Conservation (phyloP, 2,888 invertebrate species). For the Notocelia uddmanniana region DNA sequence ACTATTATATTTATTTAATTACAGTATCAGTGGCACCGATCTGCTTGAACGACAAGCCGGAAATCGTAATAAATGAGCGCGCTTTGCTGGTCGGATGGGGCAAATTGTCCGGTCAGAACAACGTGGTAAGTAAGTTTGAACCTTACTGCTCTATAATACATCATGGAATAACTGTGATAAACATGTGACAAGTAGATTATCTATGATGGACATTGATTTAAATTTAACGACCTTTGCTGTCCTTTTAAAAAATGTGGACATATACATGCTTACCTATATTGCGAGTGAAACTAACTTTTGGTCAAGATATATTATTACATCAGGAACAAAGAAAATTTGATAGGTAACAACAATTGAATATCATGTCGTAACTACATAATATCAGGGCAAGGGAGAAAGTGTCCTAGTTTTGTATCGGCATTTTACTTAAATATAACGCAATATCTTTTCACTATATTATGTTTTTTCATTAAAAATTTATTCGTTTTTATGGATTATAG, state of each 20-base stretch:
- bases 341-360: no score
- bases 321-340: neutral
- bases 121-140: conserved; percentile 67
- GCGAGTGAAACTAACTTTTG: neutral
- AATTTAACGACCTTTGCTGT: conserved; percentile 40
- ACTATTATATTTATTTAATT: conserved; percentile 68
- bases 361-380: no score
- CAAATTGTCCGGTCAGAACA: conserved; percentile 86
- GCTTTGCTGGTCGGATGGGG: conserved; percentile 91
- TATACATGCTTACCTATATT: neutral
- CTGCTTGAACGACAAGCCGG: conserved; percentile 90
- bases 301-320: neutral
- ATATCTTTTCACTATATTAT: no score
- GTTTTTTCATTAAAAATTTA: no score
- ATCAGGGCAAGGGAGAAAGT: no score
- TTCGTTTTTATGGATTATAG: no score
- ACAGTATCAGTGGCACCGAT: conserved; percentile 93
- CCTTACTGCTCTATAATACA: neutral
- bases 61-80: conserved; percentile 86
- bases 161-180: neutral
- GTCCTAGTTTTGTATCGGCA: no score
- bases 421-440: no score
- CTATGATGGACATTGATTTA: conserved; percentile 40
- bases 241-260: conserved; percentile 24
- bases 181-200: conserved; percentile 9